Conservation (phyloP, 2,888 invertebrate species). For the Laothoe populi region DNA sequence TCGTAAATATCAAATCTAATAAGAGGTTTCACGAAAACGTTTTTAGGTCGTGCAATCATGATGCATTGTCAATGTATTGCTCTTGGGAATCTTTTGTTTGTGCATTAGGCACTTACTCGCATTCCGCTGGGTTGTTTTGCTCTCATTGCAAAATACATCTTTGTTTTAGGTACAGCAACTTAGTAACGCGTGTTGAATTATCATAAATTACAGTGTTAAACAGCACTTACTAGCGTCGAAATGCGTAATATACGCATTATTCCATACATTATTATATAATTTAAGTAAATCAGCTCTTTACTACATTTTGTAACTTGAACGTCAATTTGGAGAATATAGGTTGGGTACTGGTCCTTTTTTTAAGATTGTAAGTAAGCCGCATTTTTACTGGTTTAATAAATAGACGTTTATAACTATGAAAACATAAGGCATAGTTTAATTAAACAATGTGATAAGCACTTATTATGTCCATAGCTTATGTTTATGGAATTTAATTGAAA, state of each 20-base stretch:
- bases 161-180: slow-evolving; percentile 30
- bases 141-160: slow-evolving; percentile 33
- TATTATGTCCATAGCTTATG: too few relatives aligned
- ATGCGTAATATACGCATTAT: background rate
- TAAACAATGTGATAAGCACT: too few relatives aligned
- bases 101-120: slow-evolving; percentile 30
- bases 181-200: slow-evolving; percentile 35
- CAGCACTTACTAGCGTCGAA: background rate
- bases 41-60: slow-evolving; percentile 54
- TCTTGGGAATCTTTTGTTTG: slow-evolving; percentile 58
- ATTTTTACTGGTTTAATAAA: too few relatives aligned
- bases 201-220: slow-evolving; percentile 37
- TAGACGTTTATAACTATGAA: too few relatives aligned
- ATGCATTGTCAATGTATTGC: slow-evolving; percentile 61
- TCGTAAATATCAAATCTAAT: slow-evolving; percentile 69
- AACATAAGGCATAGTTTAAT: too few relatives aligned
- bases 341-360: too few relatives aligned
- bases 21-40: slow-evolving; percentile 58
- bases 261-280: slow-evolving; percentile 1
- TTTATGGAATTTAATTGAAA: too few relatives aligned
- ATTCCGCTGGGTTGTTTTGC: slow-evolving; percentile 29
- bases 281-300: background rate
- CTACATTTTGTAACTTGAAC: background rate
- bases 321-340: background rate
- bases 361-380: too few relatives aligned